Base-by-base conservation (phyloP, 2,113 vertebrate species). In the Osmerus mordax region DNA sequence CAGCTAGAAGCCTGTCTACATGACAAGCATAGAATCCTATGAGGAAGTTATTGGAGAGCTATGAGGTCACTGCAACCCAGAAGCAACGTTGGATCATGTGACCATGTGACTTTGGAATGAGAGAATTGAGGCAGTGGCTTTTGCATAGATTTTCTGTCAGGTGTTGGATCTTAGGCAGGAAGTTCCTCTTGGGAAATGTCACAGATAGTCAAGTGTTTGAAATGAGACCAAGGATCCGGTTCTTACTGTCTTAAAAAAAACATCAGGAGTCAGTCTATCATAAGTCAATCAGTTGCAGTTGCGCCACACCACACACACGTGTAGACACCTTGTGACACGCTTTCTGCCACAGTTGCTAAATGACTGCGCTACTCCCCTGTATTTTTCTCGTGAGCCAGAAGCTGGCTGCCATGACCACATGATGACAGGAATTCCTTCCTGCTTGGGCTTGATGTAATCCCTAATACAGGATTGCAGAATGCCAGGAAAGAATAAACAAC, bases 371-470 rank as follows among this genome's bases (percentile, higher is more conserved):
- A 51, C 74, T 78, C 82, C 66, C 74, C 52, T 41, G 47, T 70
- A 78, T 62, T 63, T 78, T 66, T 73, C 13, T 78, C 13, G 79
- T 51, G 67, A 86, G 78, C 73, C 79, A 56, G 71, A 56, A n/a
- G 51, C 72, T 71, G 77, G 80, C 72, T 74, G 79, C 69, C 9
- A 67, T 71, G 73, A 86, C 84, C 90, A 88, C 89, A 90, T 87
- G 88, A 89, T 82, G 83, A 80, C 83, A 87, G 87, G 86, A 89
- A 88, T 90, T 87, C 83, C 83, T 84, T 83, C 83, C 81, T 86
- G 84, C 83, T 82, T 83, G 71, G 80, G 79, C 82, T 90, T 86
- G 87, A 87, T 88, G 87, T 89, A 89, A 91, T 92, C 87, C 84
- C 81, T 88, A 84, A 89, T 84, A 78, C 78, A 75, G 80, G 81